Evolutionary conservation across 2,888 invertebrate species (phyloP).

Genomic region (Yponomeuta sedellus): DNA sequence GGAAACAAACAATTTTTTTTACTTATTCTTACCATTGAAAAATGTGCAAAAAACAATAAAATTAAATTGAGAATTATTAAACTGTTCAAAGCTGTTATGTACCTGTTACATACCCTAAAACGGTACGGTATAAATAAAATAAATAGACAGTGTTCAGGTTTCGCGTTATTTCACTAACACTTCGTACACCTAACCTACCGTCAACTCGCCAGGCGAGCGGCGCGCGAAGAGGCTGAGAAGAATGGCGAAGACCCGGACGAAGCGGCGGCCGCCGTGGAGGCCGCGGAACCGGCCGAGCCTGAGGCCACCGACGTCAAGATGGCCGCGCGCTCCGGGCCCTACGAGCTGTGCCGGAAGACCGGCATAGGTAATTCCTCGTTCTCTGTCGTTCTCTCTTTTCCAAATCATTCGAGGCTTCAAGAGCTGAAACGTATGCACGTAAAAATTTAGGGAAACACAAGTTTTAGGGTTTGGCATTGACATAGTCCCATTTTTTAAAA

Average conservation of each 20-base stretch:
- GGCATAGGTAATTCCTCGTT: conserved; percentile 83
- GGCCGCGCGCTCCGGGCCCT: conserved; percentile 91
- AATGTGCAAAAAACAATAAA: too few species aligned
- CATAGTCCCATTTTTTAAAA: too few species aligned
- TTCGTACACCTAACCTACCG: background rate
- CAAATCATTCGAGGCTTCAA: conserved; percentile 80
- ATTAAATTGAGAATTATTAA: too few species aligned
- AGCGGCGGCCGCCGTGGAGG: conserved; percentile 73
- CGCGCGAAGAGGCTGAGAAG: conserved; percentile 68
- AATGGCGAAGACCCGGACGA: conserved; percentile 82
- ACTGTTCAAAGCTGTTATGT: too few species aligned
- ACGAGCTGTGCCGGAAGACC: conserved; percentile 89
- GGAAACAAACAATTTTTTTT: too few species aligned
- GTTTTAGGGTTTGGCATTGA: too few species aligned
- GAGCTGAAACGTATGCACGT: too few species aligned
- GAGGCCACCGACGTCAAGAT: conserved; percentile 83
- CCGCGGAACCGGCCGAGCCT: conserved; percentile 73
- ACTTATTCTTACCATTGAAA: background rate
- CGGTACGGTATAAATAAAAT: too few species aligned
- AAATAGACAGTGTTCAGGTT: too few species aligned
- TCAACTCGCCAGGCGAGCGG: conserved; percentile 40
- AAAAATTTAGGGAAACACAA: too few species aligned
- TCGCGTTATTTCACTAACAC: background rate
- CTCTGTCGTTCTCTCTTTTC: too few species aligned
- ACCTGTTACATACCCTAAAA: too few species aligned